Conservation (phyloP, 2,888 invertebrate genomes). For the Suillia variegata region DNA sequence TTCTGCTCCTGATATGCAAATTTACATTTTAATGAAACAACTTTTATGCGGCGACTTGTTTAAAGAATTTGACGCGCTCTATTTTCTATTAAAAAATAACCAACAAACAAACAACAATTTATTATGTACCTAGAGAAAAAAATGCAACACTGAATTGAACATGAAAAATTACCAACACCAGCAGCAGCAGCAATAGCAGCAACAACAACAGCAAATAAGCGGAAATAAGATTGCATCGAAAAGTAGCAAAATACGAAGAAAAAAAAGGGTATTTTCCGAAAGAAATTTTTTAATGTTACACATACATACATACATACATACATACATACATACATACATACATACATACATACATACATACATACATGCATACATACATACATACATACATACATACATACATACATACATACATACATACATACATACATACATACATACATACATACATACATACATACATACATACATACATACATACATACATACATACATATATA, state of each 20-base stretch:
- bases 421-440: no score
- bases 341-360: no score
- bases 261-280: neutral
- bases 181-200: neutral
- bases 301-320: no score
- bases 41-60: slow-evolving; percentile 1
- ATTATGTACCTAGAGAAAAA: no score
- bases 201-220: neutral
- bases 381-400: no score
- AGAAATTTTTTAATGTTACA: neutral
- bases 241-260: neutral
- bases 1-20: neutral
- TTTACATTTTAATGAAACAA: slow-evolving; percentile 3
- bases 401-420: no score
- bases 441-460: no score
- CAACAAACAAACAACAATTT: neutral
- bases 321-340: no score
- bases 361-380: no score
- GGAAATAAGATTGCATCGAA: slow-evolving; percentile 4
- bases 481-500: no score
- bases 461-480: no score
- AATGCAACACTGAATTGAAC: neutral
- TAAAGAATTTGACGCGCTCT: neutral
- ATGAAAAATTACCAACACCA: neutral
- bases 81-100: neutral